Base-by-base conservation (phyloP, 1,140 invertebrate genomes). In the Achatina immaculata region DNA sequence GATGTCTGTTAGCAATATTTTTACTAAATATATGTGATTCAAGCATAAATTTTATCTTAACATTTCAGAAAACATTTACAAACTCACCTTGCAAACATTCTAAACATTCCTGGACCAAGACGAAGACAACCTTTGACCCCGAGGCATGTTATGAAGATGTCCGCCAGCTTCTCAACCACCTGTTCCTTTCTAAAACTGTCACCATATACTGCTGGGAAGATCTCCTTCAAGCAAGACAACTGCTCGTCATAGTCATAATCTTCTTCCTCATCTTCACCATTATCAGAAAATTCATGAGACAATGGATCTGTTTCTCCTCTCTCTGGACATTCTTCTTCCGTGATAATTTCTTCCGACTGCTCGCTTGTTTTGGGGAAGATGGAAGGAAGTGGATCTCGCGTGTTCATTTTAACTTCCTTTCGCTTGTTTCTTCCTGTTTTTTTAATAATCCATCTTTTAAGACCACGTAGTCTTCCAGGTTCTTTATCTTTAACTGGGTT, bases 11-110 rank as follows among this genome's bases (percentile, higher is more conserved):
- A n/a, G n/a, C n/a, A n/a, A n/a, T n/a, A n/a, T n/a, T n/a, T n/a
- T n/a, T n/a, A n/a, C n/a, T n/a, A n/a, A n/a, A n/a, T n/a, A n/a
- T n/a, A n/a, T n/a, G n/a, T n/a, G n/a, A n/a, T n/a, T n/a, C n/a
- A n/a, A n/a, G n/a, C n/a, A n/a, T n/a, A n/a, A n/a, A n/a, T n/a
- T n/a, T n/a, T n/a, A n/a, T n/a, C n/a, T n/a, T n/a, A n/a, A n/a
- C n/a, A n/a, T n/a, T n/a, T n/a, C n/a, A n/a, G n/a, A n/a, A n/a
- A n/a, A n/a, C 62, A 7, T n/a, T 28, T 7, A 7, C 16, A 74
- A 45, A n/a, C n/a, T 55, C 78, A 91, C 90, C 89, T 89, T 21
- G 89, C 85, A 84, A 91, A 91, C 40, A 86, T 87, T 66, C 89
- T 78, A 71, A 91, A 91, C 24, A 84, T 89, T 28, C 88, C 86